phyloP scores from a whole-genome alignment of 92 coral and sea anemone genomes.

The Montipora capitata region DNA sequence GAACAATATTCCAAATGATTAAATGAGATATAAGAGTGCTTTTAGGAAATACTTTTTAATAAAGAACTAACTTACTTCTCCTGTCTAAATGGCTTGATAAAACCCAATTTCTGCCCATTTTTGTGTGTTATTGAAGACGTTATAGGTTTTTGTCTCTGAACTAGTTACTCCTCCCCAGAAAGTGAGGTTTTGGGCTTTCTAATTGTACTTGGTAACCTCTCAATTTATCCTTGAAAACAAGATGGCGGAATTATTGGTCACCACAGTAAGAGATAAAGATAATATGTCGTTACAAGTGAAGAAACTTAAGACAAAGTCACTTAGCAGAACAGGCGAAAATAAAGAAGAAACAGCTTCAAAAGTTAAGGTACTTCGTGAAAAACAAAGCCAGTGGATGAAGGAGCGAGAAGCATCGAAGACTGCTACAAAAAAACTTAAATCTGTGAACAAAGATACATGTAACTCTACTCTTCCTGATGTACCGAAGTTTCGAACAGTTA shows the following conservation, averaged over 20 bases:
- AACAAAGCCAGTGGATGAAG: constrained; percentile 95
- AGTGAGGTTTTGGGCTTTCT: neutral
- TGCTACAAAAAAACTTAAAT: constrained; percentile 19
- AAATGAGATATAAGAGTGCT: neutral
- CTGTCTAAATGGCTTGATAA: no score
- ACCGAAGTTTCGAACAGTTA: constrained; percentile 26
- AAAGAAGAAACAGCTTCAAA: constrained; percentile 86
- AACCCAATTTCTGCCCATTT: no score
- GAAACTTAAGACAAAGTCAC: constrained; percentile 64
- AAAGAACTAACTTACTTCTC: no score
- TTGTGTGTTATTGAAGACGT: no score
- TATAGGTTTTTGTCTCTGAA: no score
- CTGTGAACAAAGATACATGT: constrained; percentile 1
- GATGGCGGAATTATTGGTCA: constrained; percentile 69
- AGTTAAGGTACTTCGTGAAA: constrained; percentile 88
- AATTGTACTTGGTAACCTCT: constrained; percentile 79
- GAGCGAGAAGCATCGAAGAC: constrained; percentile 89
- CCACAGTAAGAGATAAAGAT: no score
- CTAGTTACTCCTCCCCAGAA: neutral
- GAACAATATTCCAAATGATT: no score
- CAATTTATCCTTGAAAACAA: constrained; percentile 31
- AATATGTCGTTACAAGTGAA: constrained; percentile 84
- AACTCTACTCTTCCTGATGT: constrained; percentile 20
- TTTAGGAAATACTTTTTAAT: neutral
- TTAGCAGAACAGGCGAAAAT: constrained; percentile 55